phyloP scores from a whole-genome alignment of 1,140 invertebrate genomes.

The Zophobas atratus region DNA sequence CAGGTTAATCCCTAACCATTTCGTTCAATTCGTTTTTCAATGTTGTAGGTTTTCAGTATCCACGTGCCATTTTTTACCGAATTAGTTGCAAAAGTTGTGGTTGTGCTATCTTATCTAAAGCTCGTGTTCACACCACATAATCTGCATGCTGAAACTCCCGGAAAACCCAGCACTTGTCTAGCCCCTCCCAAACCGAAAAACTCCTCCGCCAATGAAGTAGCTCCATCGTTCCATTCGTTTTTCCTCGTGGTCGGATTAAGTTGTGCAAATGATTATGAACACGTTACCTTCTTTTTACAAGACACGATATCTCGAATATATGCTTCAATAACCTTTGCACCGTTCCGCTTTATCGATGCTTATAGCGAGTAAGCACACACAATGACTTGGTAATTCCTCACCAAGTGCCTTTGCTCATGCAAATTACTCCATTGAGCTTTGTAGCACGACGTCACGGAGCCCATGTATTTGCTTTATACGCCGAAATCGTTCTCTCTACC shows the following conservation, averaged over 20 bases:
- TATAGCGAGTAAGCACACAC: conserved; percentile 47
- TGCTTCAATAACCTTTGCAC: conserved; percentile 52
- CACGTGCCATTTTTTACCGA: too few relatives aligned
- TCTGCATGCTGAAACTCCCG: too few relatives aligned
- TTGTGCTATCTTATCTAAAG: too few relatives aligned
- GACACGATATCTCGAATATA: conserved; percentile 41
- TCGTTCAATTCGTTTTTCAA: too few relatives aligned
- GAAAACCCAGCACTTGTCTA: too few relatives aligned
- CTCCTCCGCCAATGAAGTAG: too few relatives aligned
- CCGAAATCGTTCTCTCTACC: neutral
- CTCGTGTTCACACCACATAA: too few relatives aligned
- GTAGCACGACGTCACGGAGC: conserved; percentile 13
- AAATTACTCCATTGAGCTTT: conserved; percentile 47
- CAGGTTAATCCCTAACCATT: too few relatives aligned
- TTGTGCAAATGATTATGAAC: conserved; percentile 43
- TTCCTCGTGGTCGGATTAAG: conserved; percentile 25
- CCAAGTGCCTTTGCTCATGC: conserved; percentile 47
- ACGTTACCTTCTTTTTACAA: conserved; percentile 37
- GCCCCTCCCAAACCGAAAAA: too few relatives aligned
- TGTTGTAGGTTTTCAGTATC: too few relatives aligned
- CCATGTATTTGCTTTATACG: conserved; percentile 24
- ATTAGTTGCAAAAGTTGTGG: too few relatives aligned
- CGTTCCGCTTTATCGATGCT: conserved; percentile 53
- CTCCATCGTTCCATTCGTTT: neutral
- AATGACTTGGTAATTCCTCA: conserved; percentile 52